Evolutionary conservation across 2,797 vertebrate genomes (phyloP).

Genomic region (Bradypodion ventrale): DNA sequence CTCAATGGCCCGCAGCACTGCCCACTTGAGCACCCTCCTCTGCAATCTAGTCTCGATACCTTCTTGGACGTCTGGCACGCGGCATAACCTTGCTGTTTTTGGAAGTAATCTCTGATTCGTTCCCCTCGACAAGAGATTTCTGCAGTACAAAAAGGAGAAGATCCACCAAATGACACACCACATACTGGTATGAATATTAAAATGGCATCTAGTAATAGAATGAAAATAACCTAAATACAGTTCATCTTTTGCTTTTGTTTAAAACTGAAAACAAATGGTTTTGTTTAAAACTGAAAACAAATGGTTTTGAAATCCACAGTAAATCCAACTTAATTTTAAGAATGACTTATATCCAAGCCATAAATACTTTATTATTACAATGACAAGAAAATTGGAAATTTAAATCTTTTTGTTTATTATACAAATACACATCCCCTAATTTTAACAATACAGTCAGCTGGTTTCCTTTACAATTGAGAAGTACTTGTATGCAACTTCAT

Average conservation of each 20-base stretch:
- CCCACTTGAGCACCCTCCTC: slow-evolving; percentile 85
- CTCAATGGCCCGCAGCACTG: slow-evolving; percentile 92
- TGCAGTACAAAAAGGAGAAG: slow-evolving; percentile 62
- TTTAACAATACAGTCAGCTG: slow-evolving; percentile 72
- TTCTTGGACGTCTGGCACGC: slow-evolving; percentile 99
- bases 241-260: slow-evolving; percentile 11
- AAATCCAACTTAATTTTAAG: slow-evolving; percentile 49
- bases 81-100: slow-evolving; percentile 98
- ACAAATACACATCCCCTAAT: slow-evolving; percentile 71
- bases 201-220: accelerated
- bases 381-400: slow-evolving; percentile 78
- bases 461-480: slow-evolving; percentile 76
- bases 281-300: neutral
- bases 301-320: slow-evolving; percentile 36
- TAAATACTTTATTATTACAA: slow-evolving; percentile 72
- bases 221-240: neutral
- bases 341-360: slow-evolving; percentile 55
- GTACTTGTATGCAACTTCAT: slow-evolving; percentile 76
- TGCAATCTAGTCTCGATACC: slow-evolving; percentile 95
- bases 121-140: slow-evolving; percentile 98
- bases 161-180: neutral
- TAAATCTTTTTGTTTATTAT: slow-evolving; percentile 74
- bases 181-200: neutral
- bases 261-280: neutral
- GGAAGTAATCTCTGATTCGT: slow-evolving; percentile 96